Evolutionary conservation across 2,888 invertebrate genomes (phyloP).

Genomic region (Chrysopilus asiliformis): DNA sequence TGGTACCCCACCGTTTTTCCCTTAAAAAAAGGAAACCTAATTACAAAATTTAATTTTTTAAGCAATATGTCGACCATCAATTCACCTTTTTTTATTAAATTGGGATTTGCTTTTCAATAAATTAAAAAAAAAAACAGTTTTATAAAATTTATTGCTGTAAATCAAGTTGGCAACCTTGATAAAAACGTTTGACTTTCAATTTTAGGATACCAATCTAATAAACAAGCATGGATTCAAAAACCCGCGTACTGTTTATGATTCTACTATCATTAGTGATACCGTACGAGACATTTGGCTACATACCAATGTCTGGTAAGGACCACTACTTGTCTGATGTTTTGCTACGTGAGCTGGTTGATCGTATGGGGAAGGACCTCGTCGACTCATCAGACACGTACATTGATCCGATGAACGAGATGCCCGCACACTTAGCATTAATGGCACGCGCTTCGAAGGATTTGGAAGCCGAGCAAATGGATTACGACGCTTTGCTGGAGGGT

Average conservation of each 20-base stretch:
- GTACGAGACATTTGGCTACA: constrained; percentile 11
- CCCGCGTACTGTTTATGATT: constrained; percentile 3
- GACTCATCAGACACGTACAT: constrained; percentile 44
- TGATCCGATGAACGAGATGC: constrained; percentile 28
- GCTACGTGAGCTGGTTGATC: constrained; percentile 61
- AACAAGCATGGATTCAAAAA: constrained; percentile 3
- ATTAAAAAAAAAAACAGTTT: too few relatives aligned
- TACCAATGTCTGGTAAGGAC: constrained; percentile 36
- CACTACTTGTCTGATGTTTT: constrained; percentile 55
- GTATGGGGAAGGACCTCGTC: constrained; percentile 61
- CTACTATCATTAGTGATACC: constrained; percentile 5
- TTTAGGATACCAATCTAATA: too few relatives aligned
- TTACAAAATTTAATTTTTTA: too few relatives aligned
- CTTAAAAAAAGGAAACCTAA: too few relatives aligned
- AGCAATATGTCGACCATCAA: too few relatives aligned
- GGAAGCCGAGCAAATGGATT: constrained; percentile 52
- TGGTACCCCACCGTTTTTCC: too few relatives aligned
- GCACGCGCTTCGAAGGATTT: constrained; percentile 44
- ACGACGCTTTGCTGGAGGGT: constrained; percentile 53
- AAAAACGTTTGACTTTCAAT: too few relatives aligned
- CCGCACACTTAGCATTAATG: constrained; percentile 31
- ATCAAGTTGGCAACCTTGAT: too few relatives aligned
- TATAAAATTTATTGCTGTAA: too few relatives aligned
- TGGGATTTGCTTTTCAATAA: too few relatives aligned
- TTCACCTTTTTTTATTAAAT: too few relatives aligned